These are phyloP conservation scores for Parascotia fuliginaria DNA, from an alignment of 2,888 invertebrate species.

Conservation along the genomic window DNA sequence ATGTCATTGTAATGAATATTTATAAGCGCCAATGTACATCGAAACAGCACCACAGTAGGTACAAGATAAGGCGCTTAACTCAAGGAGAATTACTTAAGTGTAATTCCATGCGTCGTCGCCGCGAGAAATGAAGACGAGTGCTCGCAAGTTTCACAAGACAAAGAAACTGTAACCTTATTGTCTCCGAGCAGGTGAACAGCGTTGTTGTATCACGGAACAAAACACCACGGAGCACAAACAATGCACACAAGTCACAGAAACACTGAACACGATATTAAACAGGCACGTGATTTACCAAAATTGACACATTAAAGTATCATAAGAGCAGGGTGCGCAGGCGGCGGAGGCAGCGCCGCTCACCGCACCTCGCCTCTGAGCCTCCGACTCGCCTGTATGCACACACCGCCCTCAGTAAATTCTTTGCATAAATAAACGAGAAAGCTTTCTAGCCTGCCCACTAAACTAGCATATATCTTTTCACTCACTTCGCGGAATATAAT, in stretches of 20 bases:
- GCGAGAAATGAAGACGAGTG: conserved; percentile 57
- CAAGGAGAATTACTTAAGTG: conserved; percentile 62
- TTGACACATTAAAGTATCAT: conserved; percentile 62
- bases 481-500: conserved; percentile 66
- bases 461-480: conserved; percentile 53
- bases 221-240: conserved; percentile 63
- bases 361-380: conserved; percentile 73
- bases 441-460: conserved; percentile 62
- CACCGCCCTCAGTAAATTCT: conserved; percentile 83
- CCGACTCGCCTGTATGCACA: conserved; percentile 72
- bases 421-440: conserved; percentile 84
- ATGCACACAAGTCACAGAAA: conserved; percentile 66
- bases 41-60: conserved; percentile 24
- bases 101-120: conserved; percentile 61
- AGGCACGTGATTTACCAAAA: conserved; percentile 68
- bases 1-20: conserved; percentile 18
- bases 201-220: conserved; percentile 48
- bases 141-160: conserved; percentile 65
- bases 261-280: conserved; percentile 58
- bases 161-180: conserved; percentile 67
- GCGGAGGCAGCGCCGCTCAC: conserved; percentile 73
- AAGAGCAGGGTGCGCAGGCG: conserved; percentile 74
- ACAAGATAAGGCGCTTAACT: conserved; percentile 65
- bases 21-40: conserved; percentile 24
- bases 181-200: conserved; percentile 45